Base-by-base conservation (phyloP, 30 jellyfish, hydroid and myxozoan genomes). In the Hydractinia echinata region DNA sequence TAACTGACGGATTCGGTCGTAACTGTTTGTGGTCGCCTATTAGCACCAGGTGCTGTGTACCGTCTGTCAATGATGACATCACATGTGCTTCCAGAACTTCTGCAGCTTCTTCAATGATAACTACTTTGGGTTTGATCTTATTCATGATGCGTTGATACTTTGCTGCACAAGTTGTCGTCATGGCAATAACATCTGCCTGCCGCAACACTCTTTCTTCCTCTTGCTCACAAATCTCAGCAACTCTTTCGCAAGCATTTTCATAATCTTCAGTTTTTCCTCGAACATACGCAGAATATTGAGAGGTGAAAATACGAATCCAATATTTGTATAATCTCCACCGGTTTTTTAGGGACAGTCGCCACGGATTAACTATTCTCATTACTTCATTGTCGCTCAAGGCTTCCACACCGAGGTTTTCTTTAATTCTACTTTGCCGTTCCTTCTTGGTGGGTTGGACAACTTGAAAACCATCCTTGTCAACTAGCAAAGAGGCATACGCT, bases 1-100 rank as follows among this genome's bases (percentile, higher is more conserved):
- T 77, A 39, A 81, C 96, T 13, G 86, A 14, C 18, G 92, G 88
- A 53, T 80, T 81, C 21, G 97, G 97, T 51, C 78, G 79, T 14
- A 91, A 74, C 76, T 91, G 97, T 66, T 91, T 80, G 67, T 91
- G 97, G 83, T 91, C 97, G 5, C 97, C 97, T 15, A 91, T 86
- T 16, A 91, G 72, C 53, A 91, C 74, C 82, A 91, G 66, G 62
- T 91, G 94, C 51, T 91, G 84, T 8, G 86, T 81, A 6, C 67
- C 55, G 5, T 82, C 83, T n/a, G 88, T 67, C 73, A 91, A 10
- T 4, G 89, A 76, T 5, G 95, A 53, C 6, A 91, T 51, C n/a
- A 91, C 87, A 61, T 91, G 95, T 3, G 97, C 95, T 62, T 91
- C 97, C 15, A 91, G 82, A 56, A 91, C 94, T 68, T 91, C 97